Conservation (phyloP, 2,888 invertebrate genomes). For the Nemurella pictetii region DNA sequence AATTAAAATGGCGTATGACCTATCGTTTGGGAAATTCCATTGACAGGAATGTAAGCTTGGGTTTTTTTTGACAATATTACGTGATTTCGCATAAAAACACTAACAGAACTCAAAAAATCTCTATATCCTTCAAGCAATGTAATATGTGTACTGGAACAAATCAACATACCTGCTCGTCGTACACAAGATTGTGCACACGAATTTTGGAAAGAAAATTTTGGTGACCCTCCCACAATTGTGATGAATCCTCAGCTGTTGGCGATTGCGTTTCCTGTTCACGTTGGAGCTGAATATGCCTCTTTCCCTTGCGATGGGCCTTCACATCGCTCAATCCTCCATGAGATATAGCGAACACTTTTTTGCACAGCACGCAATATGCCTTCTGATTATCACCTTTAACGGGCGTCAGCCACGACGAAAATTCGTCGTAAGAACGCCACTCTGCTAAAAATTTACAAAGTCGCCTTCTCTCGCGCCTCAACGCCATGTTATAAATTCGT, state of each 20-base stretch:
- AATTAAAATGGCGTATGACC: conserved; percentile 43
- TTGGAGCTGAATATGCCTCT: conserved; percentile 49
- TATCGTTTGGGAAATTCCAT: conserved; percentile 42
- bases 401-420: conserved; percentile 47
- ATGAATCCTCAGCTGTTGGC: conserved; percentile 35
- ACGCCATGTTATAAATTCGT: conserved; percentile 40
- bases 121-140: not conserved
- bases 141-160: not conserved
- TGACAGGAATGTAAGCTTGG: conserved; percentile 41
- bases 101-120: not conserved
- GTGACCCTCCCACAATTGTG: conserved; percentile 37
- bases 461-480: conserved; percentile 45
- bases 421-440: conserved; percentile 47
- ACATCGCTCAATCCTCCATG: conserved; percentile 49
- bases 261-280: conserved; percentile 42
- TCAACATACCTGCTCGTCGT: conserved; percentile 38
- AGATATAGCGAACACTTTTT: conserved; percentile 48
- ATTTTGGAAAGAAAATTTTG: conserved; percentile 35
- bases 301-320: conserved; percentile 50
- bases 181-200: conserved; percentile 33
- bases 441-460: conserved; percentile 49
- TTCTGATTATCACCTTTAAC: conserved; percentile 48
- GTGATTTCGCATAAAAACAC: not conserved
- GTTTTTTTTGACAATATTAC: conserved; percentile 17
- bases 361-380: conserved; percentile 48